phyloP scores from a whole-genome alignment of 2,113 vertebrate species.

The Albula glossodonta region DNA sequence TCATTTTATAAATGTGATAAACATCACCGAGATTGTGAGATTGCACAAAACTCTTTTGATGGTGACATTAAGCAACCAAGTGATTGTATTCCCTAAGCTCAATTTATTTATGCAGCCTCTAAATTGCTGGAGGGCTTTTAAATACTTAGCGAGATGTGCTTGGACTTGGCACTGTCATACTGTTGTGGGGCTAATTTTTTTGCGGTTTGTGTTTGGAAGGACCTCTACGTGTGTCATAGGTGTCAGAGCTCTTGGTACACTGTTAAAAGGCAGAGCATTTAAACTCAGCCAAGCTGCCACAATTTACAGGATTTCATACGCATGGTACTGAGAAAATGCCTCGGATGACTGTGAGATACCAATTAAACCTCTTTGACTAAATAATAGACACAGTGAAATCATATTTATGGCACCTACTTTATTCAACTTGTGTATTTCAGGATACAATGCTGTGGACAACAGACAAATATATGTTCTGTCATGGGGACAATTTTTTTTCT shows the following conservation, averaged over 20 bases:
- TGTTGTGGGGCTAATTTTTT: conserved; percentile 7
- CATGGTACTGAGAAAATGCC: not conserved
- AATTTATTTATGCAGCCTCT: conserved; percentile 48
- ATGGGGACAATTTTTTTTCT: not conserved
- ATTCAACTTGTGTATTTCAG: not conserved
- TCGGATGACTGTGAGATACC: not conserved
- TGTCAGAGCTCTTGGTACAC: not conserved
- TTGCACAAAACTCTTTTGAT: conserved; percentile 16
- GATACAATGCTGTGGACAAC: not conserved
- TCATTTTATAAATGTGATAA: not conserved
- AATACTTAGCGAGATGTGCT: conserved; percentile 33
- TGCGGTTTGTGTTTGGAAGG: not conserved
- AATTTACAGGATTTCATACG: conserved; percentile 1
- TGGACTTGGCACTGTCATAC: conserved; percentile 39
- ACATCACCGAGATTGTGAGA: not conserved
- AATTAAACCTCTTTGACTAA: not conserved
- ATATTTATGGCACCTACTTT: not conserved
- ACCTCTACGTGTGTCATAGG: not conserved
- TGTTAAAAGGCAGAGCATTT: not conserved
- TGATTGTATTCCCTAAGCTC: conserved; percentile 26
- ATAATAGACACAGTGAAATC: not conserved
- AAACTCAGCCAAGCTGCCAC: not conserved
- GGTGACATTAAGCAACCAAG: conserved; percentile 35
- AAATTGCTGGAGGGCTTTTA: conserved; percentile 43
- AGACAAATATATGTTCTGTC: not conserved